A percentile compares a stretch with the other conserved stretches of the same genome.
Conservation (phyloP, 2,797 vertebrate species). For the Coregonus sp. region DNA sequence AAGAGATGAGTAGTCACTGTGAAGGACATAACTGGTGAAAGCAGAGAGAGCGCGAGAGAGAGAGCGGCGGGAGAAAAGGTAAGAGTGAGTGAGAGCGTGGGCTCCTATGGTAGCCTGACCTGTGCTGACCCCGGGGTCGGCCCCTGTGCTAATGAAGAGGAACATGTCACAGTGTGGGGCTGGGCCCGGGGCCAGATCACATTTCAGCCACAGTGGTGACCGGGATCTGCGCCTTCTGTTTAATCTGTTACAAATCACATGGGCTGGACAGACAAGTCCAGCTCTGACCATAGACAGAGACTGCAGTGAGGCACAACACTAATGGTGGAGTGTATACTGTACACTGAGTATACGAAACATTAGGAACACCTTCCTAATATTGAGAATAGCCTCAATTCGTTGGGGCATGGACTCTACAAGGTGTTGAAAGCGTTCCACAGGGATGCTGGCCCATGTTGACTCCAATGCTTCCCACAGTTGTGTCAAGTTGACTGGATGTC, state of each 20-base stretch:
- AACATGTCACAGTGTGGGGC: constrained; percentile 42
- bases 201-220: constrained; percentile 51
- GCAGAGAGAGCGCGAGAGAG: background rate
- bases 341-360: no score
- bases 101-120: constrained; percentile 53
- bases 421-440: no score
- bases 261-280: constrained; percentile 4
- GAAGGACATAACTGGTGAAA: background rate
- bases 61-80: background rate
- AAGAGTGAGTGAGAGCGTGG: constrained; percentile 22
- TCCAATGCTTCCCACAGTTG: no score
- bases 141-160: constrained; percentile 65
- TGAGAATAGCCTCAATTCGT: no score
- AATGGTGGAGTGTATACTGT: no score
- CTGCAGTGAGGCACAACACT: constrained; percentile 4
- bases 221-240: constrained; percentile 29
- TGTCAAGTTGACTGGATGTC: no score
- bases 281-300: constrained; percentile 7
- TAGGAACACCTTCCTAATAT: no score
- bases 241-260: constrained; percentile 41
- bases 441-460: no score
- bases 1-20: background rate
- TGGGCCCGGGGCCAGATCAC: constrained; percentile 43
- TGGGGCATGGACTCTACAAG: no score
- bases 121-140: constrained; percentile 47